These are phyloP conservation scores for Platichthys flesus DNA, from an alignment of 2,113 vertebrate genomes.

Conservation along the genomic window DNA sequence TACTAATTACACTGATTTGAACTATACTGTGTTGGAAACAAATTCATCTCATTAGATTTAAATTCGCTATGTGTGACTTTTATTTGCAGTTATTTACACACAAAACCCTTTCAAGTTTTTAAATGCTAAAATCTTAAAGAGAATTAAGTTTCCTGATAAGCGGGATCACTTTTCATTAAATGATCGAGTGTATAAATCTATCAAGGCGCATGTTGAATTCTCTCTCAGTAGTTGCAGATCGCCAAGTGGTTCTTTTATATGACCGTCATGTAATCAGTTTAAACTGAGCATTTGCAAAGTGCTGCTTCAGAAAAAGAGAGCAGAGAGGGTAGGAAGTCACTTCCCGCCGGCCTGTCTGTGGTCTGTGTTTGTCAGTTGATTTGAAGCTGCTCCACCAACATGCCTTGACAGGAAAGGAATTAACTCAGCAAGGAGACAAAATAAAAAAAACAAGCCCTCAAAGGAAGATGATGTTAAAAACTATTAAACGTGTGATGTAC, in stretches of 20 bases:
- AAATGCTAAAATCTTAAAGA: background rate
- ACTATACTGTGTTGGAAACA: background rate
- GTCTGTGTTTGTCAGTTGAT: constrained; percentile 77
- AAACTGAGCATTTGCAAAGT: constrained; percentile 50
- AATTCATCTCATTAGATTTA: background rate
- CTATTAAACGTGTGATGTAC: constrained; percentile 41
- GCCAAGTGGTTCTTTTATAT: background rate
- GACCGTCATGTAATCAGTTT: constrained; percentile 13
- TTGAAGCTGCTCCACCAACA: constrained; percentile 74
- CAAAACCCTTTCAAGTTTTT: background rate
- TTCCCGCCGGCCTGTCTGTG: constrained; percentile 75
- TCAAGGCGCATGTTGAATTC: background rate
- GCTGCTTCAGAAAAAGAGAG: constrained; percentile 60
- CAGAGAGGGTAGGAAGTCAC: constrained; percentile 59
- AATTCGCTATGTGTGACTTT: background rate
- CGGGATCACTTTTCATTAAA: background rate
- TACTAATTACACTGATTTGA: background rate
- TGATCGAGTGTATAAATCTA: constrained; percentile 2
- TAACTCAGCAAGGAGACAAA: constrained; percentile 63
- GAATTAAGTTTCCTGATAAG: background rate
- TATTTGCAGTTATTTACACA: background rate
- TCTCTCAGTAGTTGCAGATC: constrained; percentile 15
- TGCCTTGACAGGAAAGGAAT: constrained; percentile 79
- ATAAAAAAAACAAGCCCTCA: constrained; percentile 43
- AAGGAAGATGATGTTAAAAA: constrained; percentile 62